Evolutionary conservation across 2,797 vertebrate species (phyloP), one percentile per base, ranked within the genome.

Genomic region (Ataeniobius toweri): DNA sequence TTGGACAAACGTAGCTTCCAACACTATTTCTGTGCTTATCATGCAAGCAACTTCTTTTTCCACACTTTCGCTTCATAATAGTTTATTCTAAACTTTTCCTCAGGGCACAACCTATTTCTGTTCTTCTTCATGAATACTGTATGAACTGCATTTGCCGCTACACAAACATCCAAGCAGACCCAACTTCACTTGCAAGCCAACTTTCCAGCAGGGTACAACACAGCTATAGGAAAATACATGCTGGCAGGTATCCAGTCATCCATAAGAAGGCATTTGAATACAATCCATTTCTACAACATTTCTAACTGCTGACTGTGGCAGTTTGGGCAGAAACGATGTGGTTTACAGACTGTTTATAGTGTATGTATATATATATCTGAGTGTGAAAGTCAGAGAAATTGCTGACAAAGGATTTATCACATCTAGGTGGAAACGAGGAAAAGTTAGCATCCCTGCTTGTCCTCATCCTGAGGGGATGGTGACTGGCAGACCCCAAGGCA

Each of bases 51-150:
- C 73, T 61, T 73, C 69, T 76, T 83, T 51, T 74, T 28, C 81
- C 73, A 79, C 56, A 73, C 72, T 71, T 86, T 85, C 50, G 69
- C 75, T 79, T 83, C 74, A 86, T 87, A 78, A 88, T 78, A 82
- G 83, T 82, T 58, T 82, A 79, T 87, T 82, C 74, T 87, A 82
- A 90, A 92, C 85, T 83, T 90, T 91, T 92, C 88, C 82, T 79
- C 81, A 83, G 81, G 85, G 76, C 85, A 72, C 86, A 89, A 87
- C 88, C 90, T 92, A 92, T 93, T 94, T 90, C 84, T 92, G 90
- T 88, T 88, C 92, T 91, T 79, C 83, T 80, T 89, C 85, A 90
- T 93, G 90, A 93, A 92, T 93, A 91, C 88, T 93, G 88, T 88
- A 94, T 91, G 92, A 93, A 90, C 83, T 89, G 83, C 76, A 16